Conservation (phyloP, 1,140 invertebrate species). For the Pseudomyrmex cubaensis region DNA sequence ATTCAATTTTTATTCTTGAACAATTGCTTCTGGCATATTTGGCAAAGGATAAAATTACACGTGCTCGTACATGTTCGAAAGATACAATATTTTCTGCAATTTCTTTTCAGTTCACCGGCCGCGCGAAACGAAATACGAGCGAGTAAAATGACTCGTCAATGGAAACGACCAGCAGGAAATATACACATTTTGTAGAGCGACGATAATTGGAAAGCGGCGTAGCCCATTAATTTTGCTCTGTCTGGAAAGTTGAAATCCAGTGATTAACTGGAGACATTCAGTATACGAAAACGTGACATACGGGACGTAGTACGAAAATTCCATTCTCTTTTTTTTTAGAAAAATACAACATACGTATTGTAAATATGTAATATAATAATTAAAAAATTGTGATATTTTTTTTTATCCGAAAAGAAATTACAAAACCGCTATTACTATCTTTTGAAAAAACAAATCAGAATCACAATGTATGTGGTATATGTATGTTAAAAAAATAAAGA, state of each 20-base stretch:
- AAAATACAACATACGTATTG: background rate
- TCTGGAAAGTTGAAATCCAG: constrained; percentile 16
- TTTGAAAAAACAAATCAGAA: too few relatives aligned
- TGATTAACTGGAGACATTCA: constrained; percentile 11
- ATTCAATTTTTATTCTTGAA: constrained; percentile 16
- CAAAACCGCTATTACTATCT: too few relatives aligned
- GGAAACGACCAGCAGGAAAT: constrained; percentile 2
- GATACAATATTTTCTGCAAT: constrained; percentile 7
- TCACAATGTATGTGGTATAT: too few relatives aligned
- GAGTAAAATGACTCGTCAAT: constrained; percentile 1
- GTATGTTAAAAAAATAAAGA: too few relatives aligned
- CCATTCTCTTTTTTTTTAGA: background rate
- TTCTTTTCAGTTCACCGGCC: constrained; percentile 18
- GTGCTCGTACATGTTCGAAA: background rate
- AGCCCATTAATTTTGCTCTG: constrained; percentile 38
- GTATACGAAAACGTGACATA: background rate
- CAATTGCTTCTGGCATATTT: background rate
- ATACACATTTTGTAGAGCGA: constrained; percentile 19
- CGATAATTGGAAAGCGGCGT: constrained; percentile 47
- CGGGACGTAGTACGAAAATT: background rate
- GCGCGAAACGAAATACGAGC: constrained; percentile 10
- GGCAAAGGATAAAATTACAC: constrained; percentile 20
- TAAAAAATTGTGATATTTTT: background rate
- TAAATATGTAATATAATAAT: background rate
- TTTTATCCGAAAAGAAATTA: too few relatives aligned